These are phyloP conservation scores for Anolis sagrei DNA, from an alignment of 2,113 vertebrate species.

Conservation along the genomic window DNA sequence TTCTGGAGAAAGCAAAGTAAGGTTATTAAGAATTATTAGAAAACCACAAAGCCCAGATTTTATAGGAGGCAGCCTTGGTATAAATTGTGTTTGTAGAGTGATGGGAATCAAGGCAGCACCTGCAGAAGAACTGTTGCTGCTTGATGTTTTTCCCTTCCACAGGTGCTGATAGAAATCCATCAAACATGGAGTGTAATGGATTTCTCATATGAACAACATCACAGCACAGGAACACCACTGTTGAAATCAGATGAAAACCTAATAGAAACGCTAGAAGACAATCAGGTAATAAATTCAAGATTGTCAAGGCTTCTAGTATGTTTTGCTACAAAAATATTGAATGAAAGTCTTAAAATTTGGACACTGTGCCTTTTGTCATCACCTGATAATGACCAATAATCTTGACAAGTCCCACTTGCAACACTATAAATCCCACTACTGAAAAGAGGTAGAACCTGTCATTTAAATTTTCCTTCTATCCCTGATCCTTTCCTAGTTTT, in stretches of 20 bases:
- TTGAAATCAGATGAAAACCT: constrained; percentile 82
- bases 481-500: no score
- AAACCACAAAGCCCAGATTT: no score
- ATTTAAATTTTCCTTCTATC: no score
- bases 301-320: background rate
- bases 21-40: no score
- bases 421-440: no score
- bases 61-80: no score
- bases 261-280: constrained; percentile 82
- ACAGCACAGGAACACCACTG: constrained; percentile 69
- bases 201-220: constrained; percentile 74
- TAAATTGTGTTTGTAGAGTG: background rate
- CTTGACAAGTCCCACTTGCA: background rate
- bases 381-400: background rate
- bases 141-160: background rate
- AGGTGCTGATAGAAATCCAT: constrained; percentile 79
- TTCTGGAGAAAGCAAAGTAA: no score
- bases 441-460: no score
- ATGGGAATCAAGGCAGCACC: background rate
- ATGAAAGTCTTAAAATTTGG: background rate
- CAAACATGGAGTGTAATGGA: constrained; percentile 76
- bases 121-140: background rate
- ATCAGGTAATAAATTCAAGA: constrained; percentile 65
- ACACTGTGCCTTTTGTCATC: background rate
- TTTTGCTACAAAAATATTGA: background rate